Conservation (phyloP, 2,888 invertebrate genomes). For the Andrena trimmerana region DNA sequence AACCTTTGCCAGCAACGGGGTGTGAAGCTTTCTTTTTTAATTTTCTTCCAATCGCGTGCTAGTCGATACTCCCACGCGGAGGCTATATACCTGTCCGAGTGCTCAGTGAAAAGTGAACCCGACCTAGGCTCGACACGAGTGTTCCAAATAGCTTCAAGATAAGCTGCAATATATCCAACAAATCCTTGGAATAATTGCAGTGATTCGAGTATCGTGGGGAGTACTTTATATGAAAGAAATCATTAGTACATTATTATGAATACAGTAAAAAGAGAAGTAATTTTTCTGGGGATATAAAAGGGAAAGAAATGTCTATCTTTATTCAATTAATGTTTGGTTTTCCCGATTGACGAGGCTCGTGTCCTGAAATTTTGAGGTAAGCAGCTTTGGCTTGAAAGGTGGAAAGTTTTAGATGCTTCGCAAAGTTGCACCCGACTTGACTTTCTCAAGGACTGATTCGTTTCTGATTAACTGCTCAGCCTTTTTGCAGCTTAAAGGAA, state of each 20-base stretch:
- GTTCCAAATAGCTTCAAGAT: background rate
- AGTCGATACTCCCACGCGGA: background rate
- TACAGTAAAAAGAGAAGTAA: no score
- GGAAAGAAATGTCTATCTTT: background rate
- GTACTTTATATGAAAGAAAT: no score
- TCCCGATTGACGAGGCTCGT: background rate
- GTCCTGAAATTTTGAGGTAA: background rate
- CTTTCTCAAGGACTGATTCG: background rate
- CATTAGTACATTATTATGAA: no score
- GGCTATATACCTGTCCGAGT: background rate
- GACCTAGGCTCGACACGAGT: background rate
- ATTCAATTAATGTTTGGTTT: background rate
- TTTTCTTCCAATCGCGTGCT: conserved; percentile 9
- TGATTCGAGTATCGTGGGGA: no score
- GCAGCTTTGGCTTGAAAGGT: background rate
- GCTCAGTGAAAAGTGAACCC: background rate
- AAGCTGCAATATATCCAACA: background rate
- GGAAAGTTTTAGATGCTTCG: background rate
- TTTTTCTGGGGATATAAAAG: background rate
- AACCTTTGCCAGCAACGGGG: conserved; percentile 48
- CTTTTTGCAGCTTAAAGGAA: no score
- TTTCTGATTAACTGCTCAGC: no score
- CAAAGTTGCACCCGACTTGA: background rate
- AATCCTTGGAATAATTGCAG: background rate
- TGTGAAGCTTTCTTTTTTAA: conserved; percentile 5